phyloP scores from a whole-genome alignment of 2,888 invertebrate genomes.

The Diloba caeruleocephala region DNA sequence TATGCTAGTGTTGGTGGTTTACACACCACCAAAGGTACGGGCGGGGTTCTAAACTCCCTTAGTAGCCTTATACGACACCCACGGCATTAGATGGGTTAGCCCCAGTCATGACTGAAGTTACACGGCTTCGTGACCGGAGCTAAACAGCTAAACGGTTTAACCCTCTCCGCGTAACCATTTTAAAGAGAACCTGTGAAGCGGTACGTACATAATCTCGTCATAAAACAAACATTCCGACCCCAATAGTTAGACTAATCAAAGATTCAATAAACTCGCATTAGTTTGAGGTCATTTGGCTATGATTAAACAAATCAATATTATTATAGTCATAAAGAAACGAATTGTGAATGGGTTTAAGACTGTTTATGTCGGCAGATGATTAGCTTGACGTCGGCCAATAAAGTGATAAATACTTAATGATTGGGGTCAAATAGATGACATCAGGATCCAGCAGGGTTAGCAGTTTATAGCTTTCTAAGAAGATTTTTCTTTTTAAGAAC shows the following conservation, averaged over 20 bases:
- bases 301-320: slow-evolving; percentile 52
- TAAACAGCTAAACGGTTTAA: too few species aligned
- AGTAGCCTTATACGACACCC: too few species aligned
- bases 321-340: slow-evolving; percentile 30
- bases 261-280: slow-evolving; percentile 16
- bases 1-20: too few species aligned
- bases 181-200: too few species aligned
- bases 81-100: too few species aligned
- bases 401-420: slow-evolving; percentile 62
- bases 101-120: too few species aligned
- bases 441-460: slow-evolving; percentile 21
- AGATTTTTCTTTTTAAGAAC: too few species aligned
- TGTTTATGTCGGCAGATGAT: slow-evolving; percentile 54
- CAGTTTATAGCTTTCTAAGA: slow-evolving; percentile 18
- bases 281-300: not conserved
- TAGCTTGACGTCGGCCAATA: slow-evolving; percentile 53
- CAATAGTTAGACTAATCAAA: slow-evolving; percentile 1
- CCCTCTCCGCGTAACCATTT: too few species aligned
- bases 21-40: too few species aligned
- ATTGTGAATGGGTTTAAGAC: slow-evolving; percentile 48
- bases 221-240: not conserved
- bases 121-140: too few species aligned
- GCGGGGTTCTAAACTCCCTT: too few species aligned
- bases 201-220: not conserved
- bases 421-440: slow-evolving; percentile 56